Conservation (phyloP, 2,797 vertebrate species). For the Sandelia bainsii region DNA sequence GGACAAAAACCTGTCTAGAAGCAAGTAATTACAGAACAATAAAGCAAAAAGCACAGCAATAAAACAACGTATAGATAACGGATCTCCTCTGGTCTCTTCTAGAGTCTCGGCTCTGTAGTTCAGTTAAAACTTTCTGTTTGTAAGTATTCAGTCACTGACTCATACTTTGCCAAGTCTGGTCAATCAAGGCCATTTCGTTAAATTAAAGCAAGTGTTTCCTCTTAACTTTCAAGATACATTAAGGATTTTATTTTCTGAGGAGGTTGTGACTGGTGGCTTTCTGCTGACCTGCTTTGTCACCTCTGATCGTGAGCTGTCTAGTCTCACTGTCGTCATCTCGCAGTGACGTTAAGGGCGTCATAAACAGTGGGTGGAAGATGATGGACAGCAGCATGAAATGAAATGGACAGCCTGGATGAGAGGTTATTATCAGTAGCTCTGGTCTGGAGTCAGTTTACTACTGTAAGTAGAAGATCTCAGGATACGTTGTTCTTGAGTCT, state of each 20-base stretch:
- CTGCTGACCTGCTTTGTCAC: not conserved
- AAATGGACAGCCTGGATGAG: not conserved
- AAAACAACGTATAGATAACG: conserved; percentile 2
- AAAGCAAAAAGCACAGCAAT: conserved; percentile 32
- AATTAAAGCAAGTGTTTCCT: conserved; percentile 32
- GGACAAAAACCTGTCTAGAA: conserved; percentile 4
- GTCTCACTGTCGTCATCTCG: conserved; percentile 17
- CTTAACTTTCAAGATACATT: conserved; percentile 3
- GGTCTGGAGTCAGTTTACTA: conserved; percentile 52
- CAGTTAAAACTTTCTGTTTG: not conserved
- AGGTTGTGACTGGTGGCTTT: conserved; percentile 16
- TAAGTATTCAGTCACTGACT: conserved; percentile 21
- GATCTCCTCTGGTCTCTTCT: not conserved
- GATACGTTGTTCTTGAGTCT: conserved; percentile 36
- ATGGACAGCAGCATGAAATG: conserved; percentile 8
- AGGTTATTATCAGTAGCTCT: conserved; percentile 15
- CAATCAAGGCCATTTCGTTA: conserved; percentile 19
- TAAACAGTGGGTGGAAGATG: conserved; percentile 23
- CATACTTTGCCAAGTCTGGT: conserved; percentile 48
- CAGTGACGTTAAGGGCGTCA: conserved; percentile 13
- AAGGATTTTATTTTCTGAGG: not conserved
- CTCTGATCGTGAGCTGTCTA: conserved; percentile 14
- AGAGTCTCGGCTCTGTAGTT: conserved; percentile 1
- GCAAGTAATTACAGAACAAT: not conserved
- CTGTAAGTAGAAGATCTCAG: conserved; percentile 60